phyloP scores from a whole-genome alignment of 92 coral and sea anemone genomes.

The Palythoa grandiflora region DNA sequence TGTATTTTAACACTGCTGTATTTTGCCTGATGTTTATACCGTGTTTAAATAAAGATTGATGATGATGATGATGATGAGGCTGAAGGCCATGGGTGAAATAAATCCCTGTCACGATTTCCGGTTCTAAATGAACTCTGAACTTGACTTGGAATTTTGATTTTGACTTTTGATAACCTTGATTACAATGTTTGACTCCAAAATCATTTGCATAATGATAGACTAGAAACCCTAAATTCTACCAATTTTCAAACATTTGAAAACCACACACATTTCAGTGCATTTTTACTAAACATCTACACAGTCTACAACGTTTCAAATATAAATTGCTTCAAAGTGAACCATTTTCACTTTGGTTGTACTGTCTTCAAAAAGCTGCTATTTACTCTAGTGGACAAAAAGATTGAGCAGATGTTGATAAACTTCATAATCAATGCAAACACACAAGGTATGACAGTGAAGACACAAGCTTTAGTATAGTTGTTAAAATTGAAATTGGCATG shows the following conservation, averaged over 20 bases:
- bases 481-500: conserved; percentile 8
- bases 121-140: neutral
- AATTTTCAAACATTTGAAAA: neutral
- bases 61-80: no score
- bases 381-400: conserved; percentile 30
- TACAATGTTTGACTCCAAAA: neutral
- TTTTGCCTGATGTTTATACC: no score
- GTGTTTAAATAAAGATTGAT: no score
- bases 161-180: neutral
- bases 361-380: conserved; percentile 41
- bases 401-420: conserved; percentile 39
- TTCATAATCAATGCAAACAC: conserved; percentile 14
- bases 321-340: neutral
- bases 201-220: neutral
- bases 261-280: neutral
- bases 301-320: neutral
- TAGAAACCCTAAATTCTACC: neutral
- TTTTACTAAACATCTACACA: neutral
- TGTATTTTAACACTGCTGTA: no score
- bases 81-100: no score
- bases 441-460: conserved; percentile 3
- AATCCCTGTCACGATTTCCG: no score
- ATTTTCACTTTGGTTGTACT: neutral
- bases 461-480: conserved; percentile 22
- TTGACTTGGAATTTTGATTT: neutral